Evolutionary conservation across 2,888 invertebrate genomes (phyloP).

Genomic region (Selenia dentaria): DNA sequence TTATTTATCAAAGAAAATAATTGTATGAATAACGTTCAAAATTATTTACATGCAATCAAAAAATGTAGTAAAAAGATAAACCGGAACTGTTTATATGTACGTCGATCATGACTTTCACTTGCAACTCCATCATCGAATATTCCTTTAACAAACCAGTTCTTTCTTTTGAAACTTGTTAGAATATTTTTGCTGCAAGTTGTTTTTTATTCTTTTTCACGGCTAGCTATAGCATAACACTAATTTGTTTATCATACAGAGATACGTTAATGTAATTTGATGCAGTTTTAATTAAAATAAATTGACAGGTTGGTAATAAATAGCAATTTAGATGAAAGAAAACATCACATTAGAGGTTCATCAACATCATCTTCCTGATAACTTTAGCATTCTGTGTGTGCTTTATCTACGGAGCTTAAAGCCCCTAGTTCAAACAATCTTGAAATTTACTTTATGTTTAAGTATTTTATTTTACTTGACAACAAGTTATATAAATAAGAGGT

Average conservation of each 20-base stretch:
- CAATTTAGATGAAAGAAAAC: slow-evolving; percentile 43
- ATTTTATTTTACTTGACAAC: no score
- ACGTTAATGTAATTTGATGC: slow-evolving; percentile 50
- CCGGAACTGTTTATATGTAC: slow-evolving; percentile 76
- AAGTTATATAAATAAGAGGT: no score
- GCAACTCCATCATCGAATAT: slow-evolving; percentile 78
- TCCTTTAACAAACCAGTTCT: slow-evolving; percentile 74
- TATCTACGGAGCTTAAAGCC: no score
- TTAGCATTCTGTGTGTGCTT: no score
- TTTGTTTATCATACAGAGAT: slow-evolving; percentile 50
- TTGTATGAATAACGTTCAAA: slow-evolving; percentile 5
- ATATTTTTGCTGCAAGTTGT: slow-evolving; percentile 46
- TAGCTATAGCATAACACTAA: slow-evolving; percentile 47
- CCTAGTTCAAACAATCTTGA: no score
- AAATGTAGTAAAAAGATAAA: slow-evolving; percentile 65
- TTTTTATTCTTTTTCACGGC: slow-evolving; percentile 40
- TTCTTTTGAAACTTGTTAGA: slow-evolving; percentile 55
- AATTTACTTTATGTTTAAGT: no score
- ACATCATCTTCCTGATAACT: slow-evolving; percentile 30
- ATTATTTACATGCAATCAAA: slow-evolving; percentile 21
- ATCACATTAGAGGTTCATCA: no score
- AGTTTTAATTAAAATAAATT: slow-evolving; percentile 50
- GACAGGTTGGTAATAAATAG: slow-evolving; percentile 51
- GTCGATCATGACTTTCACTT: slow-evolving; percentile 80
- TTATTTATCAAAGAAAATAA: no score